Percentiles rank a stretch among this genome's conserved stretches.
Evolutionary conservation across 2,888 invertebrate genomes (phyloP).

Genomic region (Sinhomidia bicolor): DNA sequence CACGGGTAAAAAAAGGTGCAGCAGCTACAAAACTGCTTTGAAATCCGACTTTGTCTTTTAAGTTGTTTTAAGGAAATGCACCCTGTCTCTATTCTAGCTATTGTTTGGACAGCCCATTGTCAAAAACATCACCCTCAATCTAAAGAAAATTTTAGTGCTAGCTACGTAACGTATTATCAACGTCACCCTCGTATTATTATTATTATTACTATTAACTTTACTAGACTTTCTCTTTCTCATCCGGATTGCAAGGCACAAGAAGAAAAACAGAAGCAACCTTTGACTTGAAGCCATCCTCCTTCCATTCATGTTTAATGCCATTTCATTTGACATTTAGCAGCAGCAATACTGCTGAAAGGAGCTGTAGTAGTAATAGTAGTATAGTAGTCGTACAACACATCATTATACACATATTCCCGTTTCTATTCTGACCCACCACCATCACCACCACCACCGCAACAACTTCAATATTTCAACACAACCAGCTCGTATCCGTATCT

Average conservation of each 20-base stretch:
- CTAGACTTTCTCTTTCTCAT: too few relatives aligned
- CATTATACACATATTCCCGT: neutral
- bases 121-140: too few relatives aligned
- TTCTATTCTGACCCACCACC: neutral
- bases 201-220: too few relatives aligned
- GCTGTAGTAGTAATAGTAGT: neutral
- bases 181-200: too few relatives aligned
- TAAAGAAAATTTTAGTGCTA: too few relatives aligned
- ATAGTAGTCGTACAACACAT: neutral
- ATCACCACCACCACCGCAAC: neutral
- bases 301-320: slow-evolving; percentile 57
- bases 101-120: too few relatives aligned
- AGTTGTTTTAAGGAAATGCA: too few relatives aligned
- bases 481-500: neutral
- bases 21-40: neutral
- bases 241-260: neutral
- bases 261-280: slow-evolving; percentile 53
- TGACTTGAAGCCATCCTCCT: slow-evolving; percentile 65
- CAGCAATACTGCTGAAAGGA: slow-evolving; percentile 17
- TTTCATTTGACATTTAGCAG: slow-evolving; percentile 72
- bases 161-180: too few relatives aligned
- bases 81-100: too few relatives aligned
- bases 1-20: neutral
- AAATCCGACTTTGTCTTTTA: too few relatives aligned
- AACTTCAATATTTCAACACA: neutral